Evolutionary conservation across 2,797 vertebrate species (phyloP).

Genomic region (Peromyscus melanophrys): DNA sequence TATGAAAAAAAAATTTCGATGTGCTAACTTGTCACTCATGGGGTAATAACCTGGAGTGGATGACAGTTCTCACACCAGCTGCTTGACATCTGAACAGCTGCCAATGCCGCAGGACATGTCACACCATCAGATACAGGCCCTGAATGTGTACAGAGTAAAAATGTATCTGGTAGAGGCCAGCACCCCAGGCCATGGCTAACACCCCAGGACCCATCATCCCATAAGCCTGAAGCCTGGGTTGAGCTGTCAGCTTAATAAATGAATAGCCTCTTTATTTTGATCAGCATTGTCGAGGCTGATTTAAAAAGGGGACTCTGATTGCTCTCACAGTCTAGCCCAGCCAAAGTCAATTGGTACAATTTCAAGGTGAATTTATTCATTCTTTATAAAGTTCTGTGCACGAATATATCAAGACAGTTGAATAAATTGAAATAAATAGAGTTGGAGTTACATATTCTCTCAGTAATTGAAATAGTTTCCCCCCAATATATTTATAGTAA

Average conservation of each 20-base stretch:
- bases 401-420: slow-evolving; percentile 91
- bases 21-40: slow-evolving; percentile 81
- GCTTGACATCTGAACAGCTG: slow-evolving; percentile 89
- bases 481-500: slow-evolving; percentile 90
- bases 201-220: slow-evolving; percentile 88
- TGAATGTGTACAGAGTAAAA: slow-evolving; percentile 82
- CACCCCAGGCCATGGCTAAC: slow-evolving; percentile 86
- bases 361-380: slow-evolving; percentile 94
- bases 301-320: slow-evolving; percentile 90
- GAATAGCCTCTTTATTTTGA: slow-evolving; percentile 91
- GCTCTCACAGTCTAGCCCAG: slow-evolving; percentile 85
- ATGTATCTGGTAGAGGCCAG: slow-evolving; percentile 83
- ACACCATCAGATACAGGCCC: slow-evolving; percentile 86
- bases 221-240: slow-evolving; percentile 86
- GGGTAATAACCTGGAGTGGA: slow-evolving; percentile 83
- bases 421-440: slow-evolving; percentile 94
- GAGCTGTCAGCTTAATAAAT: slow-evolving; percentile 91
- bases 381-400: slow-evolving; percentile 90
- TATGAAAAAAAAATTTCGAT: slow-evolving; percentile 80
- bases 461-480: slow-evolving; percentile 92
- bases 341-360: slow-evolving; percentile 91
- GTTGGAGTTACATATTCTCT: slow-evolving; percentile 90
- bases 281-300: slow-evolving; percentile 91
- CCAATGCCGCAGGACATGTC: slow-evolving; percentile 90
- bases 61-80: slow-evolving; percentile 87